A percentile compares a stretch with the other conserved stretches of the same genome.
These are phyloP conservation scores for Melanotaenia trifasciata DNA, from an alignment of 2,797 vertebrate genomes.

Conservation along the genomic window DNA sequence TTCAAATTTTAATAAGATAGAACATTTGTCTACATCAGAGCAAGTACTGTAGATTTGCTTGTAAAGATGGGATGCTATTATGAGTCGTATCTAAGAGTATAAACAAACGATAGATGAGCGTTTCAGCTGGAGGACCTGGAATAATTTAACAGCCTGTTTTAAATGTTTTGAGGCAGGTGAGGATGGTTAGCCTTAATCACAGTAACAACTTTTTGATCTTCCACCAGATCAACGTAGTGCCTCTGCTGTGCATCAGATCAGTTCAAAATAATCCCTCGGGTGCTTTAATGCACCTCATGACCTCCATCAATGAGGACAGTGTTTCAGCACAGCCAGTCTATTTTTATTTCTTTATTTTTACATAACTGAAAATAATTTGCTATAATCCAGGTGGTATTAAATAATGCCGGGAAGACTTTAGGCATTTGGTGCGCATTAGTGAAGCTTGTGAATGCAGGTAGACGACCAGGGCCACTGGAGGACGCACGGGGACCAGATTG, in stretches of 20 bases:
- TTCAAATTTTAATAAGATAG: too few relatives aligned
- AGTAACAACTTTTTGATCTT: conserved; percentile 10
- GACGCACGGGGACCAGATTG: neutral
- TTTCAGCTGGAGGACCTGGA: neutral
- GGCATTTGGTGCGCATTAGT: conserved; percentile 29
- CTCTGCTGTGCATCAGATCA: conserved; percentile 30
- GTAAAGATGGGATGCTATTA: too few relatives aligned
- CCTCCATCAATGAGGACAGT: conserved; percentile 17
- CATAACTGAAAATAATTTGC: conserved; percentile 63
- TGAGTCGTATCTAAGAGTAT: too few relatives aligned
- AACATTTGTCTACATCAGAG: too few relatives aligned
- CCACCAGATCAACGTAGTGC: conserved; percentile 14
- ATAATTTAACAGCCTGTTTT: neutral
- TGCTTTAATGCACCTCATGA: conserved; percentile 48
- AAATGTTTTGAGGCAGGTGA: conserved; percentile 3
- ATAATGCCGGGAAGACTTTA: conserved; percentile 18
- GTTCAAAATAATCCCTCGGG: conserved; percentile 52
- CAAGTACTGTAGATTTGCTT: too few relatives aligned
- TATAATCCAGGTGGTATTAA: conserved; percentile 66
- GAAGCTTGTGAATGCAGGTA: conserved; percentile 22
- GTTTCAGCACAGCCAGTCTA: conserved; percentile 48
- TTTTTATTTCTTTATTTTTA: conserved; percentile 52
- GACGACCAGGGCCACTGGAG: too few relatives aligned
- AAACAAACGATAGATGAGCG: too few relatives aligned
- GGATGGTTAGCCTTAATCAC: conserved; percentile 19